These are phyloP conservation scores for Eupithecia subumbrata DNA, from an alignment of 2,888 invertebrate species.

Conservation along the genomic window DNA sequence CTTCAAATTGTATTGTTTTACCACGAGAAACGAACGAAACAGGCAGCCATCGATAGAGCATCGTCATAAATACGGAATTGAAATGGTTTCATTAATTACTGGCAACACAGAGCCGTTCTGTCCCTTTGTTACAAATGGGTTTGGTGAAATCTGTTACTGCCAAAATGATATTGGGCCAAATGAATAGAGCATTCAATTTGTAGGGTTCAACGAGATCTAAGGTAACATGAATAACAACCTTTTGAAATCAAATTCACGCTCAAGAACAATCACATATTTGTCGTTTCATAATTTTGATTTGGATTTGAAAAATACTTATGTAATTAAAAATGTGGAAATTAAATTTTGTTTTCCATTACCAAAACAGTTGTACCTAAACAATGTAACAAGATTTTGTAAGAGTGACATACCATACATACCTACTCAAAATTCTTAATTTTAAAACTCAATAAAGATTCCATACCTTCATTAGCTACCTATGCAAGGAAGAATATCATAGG, in stretches of 20 bases:
- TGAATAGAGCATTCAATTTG: conserved; percentile 12
- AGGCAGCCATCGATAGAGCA: conserved; percentile 42
- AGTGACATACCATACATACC: no score
- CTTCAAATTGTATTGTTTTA: conserved; percentile 14
- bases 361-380: no score
- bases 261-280: not conserved
- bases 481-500: not conserved
- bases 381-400: no score
- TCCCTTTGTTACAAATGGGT: conserved; percentile 20
- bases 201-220: not conserved
- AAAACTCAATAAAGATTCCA: not conserved
- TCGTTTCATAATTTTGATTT: not conserved
- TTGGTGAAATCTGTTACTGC: conserved; percentile 11
- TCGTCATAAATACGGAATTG: conserved; percentile 45
- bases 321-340: not conserved
- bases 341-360: not conserved
- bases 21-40: conserved; percentile 30
- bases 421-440: no score
- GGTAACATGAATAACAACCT: not conserved
- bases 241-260: not conserved
- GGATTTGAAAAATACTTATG: no score
- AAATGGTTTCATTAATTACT: conserved; percentile 47
- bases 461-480: not conserved
- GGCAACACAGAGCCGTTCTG: conserved; percentile 25
- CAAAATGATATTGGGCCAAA: conserved; percentile 9